Conservation (phyloP, 1,140 invertebrate genomes). For the Meteorus sp. region DNA sequence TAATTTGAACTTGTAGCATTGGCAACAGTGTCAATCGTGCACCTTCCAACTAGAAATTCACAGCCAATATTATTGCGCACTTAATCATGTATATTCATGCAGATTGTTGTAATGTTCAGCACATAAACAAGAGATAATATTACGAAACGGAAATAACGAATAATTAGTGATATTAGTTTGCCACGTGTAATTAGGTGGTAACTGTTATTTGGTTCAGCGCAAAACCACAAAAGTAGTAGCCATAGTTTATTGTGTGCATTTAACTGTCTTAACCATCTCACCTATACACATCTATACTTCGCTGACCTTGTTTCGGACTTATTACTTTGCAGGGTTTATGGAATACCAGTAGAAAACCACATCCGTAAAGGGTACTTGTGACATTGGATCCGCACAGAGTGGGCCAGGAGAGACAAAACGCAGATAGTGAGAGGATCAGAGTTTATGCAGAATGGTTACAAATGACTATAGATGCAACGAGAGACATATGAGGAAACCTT, state of each 20-base stretch:
- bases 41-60: too few species aligned
- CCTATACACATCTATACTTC: conserved; percentile 7
- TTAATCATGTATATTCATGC: too few species aligned
- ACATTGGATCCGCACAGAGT: neutral
- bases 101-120: too few species aligned
- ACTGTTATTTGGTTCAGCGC: conserved; percentile 35
- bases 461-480: neutral
- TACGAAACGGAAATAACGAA: too few species aligned
- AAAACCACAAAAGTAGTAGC: conserved; percentile 31
- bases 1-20: too few species aligned
- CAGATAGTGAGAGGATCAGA: neutral
- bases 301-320: neutral
- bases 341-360: conserved; percentile 36
- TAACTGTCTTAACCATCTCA: conserved; percentile 24
- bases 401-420: conserved; percentile 11
- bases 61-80: too few species aligned
- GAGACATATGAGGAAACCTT: neutral
- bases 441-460: neutral
- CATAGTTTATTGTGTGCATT: conserved; percentile 41
- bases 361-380: conserved; percentile 30
- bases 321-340: conserved; percentile 25
- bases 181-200: conserved; percentile 40
- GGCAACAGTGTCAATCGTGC: too few species aligned
- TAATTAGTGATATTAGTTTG: too few species aligned
- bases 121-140: too few species aligned